phyloP scores from a whole-genome alignment of 2,888 invertebrate species.

The Ethmia dodecea region DNA sequence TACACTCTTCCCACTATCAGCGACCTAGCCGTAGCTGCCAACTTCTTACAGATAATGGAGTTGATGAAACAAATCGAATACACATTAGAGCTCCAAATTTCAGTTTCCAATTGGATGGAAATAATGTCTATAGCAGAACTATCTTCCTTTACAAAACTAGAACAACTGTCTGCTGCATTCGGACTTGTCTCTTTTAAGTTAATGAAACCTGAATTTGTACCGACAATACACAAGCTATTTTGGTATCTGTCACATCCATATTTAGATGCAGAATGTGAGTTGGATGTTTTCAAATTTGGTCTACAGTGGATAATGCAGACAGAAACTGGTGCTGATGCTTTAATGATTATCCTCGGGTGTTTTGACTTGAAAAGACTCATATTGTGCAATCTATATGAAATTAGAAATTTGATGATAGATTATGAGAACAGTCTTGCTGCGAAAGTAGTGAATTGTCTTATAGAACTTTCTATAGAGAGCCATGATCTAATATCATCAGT shows the following conservation, averaged over 20 bases:
- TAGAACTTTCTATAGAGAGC: conserved; percentile 26
- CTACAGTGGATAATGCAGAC: conserved; percentile 43
- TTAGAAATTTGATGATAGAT: conserved; percentile 29
- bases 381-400: conserved; percentile 34
- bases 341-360: conserved; percentile 50
- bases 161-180: conserved; percentile 38
- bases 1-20: conserved; percentile 35
- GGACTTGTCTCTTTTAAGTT: conserved; percentile 49
- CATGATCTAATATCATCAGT: conserved; percentile 22
- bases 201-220: conserved; percentile 46
- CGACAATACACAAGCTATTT: conserved; percentile 41
- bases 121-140: conserved; percentile 51
- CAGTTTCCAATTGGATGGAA: conserved; percentile 46
- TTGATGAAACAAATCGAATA: conserved; percentile 56
- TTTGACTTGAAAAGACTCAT: conserved; percentile 45
- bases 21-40: conserved; percentile 50
- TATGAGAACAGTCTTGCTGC: conserved; percentile 41
- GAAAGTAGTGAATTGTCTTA: conserved; percentile 46
- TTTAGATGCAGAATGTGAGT: conserved; percentile 43
- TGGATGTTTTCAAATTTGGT: conserved; percentile 58
- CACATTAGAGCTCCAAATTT: conserved; percentile 41
- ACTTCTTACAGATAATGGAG: conserved; percentile 59
- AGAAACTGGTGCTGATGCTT: conserved; percentile 44
- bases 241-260: conserved; percentile 66
- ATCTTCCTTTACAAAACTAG: conserved; percentile 38